Conservation (phyloP, 2,113 vertebrate species). For the Balaeniceps rex region DNA sequence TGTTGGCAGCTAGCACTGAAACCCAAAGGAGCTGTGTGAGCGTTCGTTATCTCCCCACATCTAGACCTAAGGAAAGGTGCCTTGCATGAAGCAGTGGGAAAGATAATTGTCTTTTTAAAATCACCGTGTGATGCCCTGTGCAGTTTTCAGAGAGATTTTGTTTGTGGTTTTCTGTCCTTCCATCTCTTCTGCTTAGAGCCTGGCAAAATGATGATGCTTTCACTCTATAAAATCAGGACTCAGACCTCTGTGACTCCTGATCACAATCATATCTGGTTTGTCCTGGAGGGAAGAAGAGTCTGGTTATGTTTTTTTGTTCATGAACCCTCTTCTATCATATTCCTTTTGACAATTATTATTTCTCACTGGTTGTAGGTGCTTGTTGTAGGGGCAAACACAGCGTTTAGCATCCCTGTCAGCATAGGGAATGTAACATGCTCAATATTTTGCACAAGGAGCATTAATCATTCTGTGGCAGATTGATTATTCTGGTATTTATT, state of each 20-base stretch:
- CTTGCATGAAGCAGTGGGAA: background rate
- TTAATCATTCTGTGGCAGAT: background rate
- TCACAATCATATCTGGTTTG: background rate
- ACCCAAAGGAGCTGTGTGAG: background rate
- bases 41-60: background rate
- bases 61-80: background rate
- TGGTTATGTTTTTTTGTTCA: background rate
- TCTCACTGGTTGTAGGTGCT: background rate
- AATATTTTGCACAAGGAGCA: background rate
- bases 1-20: background rate
- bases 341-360: background rate
- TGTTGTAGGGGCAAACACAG: background rate
- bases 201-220: background rate
- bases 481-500: background rate
- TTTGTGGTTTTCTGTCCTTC: background rate
- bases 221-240: background rate
- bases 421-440: background rate
- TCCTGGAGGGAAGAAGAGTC: background rate
- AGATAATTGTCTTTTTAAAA: background rate
- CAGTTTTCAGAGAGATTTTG: background rate
- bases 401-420: background rate
- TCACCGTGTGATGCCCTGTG: background rate
- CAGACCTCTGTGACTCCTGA: background rate
- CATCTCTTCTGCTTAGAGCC: background rate
- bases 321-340: background rate